phyloP scores from a whole-genome alignment of 2,888 invertebrate genomes.

The Eupithecia inturbata region DNA sequence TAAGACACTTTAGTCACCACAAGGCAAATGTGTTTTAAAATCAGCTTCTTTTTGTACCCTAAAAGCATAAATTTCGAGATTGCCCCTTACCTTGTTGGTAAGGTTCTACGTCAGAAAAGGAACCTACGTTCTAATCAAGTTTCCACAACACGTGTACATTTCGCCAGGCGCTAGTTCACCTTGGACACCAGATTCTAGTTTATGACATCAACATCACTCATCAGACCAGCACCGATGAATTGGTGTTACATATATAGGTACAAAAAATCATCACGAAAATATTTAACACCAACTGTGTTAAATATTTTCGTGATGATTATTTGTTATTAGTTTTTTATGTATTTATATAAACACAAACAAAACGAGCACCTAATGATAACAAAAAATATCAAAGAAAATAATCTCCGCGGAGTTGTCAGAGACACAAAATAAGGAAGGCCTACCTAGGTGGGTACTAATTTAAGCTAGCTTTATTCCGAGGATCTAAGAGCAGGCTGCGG shows the following conservation, averaged over 20 bases:
- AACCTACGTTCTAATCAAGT: background rate
- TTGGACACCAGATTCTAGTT: slow-evolving; percentile 99
- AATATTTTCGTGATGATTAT: background rate
- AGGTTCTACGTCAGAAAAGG: background rate
- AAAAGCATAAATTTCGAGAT: background rate
- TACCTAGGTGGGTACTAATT: background rate
- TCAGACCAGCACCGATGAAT: background rate
- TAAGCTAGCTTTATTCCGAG: background rate
- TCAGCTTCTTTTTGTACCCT: background rate
- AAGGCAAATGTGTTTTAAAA: background rate
- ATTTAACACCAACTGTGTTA: too few relatives aligned
- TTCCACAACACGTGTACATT: slow-evolving; percentile 16
- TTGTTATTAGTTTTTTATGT: background rate
- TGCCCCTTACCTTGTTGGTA: background rate
- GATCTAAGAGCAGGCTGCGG: too few relatives aligned
- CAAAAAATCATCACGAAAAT: too few relatives aligned
- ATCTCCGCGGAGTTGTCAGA: background rate
- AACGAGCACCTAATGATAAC: background rate
- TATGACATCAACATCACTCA: slow-evolving; percentile 90
- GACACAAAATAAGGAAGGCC: background rate
- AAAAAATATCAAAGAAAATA: background rate
- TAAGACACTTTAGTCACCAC: too few relatives aligned
- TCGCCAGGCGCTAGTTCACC: slow-evolving; percentile 55
- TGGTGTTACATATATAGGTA: background rate
- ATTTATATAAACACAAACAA: background rate